Percentiles rank a stretch among this genome's conserved stretches.
Evolutionary conservation across 2,797 vertebrate species (phyloP).

Genomic region (Spinus olivaceus): DNA sequence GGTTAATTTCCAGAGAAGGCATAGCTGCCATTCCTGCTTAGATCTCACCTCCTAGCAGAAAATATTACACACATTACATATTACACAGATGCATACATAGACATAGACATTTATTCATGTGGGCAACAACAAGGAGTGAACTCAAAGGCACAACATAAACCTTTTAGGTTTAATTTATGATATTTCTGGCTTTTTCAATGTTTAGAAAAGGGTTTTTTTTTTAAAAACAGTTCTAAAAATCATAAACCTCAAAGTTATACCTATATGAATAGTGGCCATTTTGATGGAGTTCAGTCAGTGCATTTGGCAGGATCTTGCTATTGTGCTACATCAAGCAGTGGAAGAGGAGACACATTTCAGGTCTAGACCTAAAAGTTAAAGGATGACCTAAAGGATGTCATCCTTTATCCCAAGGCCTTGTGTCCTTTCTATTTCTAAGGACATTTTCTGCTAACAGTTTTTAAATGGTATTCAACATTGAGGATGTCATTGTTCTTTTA

Average conservation of each 20-base stretch:
- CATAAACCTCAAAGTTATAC: background rate
- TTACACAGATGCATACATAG: background rate
- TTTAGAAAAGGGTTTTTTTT: background rate
- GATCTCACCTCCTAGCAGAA: background rate
- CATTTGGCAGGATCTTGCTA: background rate
- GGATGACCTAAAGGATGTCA: too few relatives aligned
- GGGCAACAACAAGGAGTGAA: background rate
- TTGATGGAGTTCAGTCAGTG: background rate
- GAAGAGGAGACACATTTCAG: background rate
- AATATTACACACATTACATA: background rate
- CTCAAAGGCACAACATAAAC: background rate
- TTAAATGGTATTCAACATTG: background rate
- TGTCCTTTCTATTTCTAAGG: background rate
- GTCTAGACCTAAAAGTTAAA: background rate
- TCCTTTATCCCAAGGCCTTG: background rate
- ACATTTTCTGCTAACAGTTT: background rate
- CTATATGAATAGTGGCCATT: background rate
- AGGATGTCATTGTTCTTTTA: background rate
- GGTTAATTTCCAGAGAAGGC: background rate
- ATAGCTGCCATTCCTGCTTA: background rate
- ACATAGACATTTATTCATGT: background rate
- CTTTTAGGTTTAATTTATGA: background rate
- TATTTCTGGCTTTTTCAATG: background rate
- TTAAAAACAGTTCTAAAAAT: background rate
- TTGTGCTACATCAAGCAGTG: background rate